A percentile compares a stretch with the other conserved stretches of the same genome.
These are phyloP conservation scores for Glaucopsyche alexis DNA, from an alignment of 2,888 invertebrate genomes.

Conservation along the genomic window DNA sequence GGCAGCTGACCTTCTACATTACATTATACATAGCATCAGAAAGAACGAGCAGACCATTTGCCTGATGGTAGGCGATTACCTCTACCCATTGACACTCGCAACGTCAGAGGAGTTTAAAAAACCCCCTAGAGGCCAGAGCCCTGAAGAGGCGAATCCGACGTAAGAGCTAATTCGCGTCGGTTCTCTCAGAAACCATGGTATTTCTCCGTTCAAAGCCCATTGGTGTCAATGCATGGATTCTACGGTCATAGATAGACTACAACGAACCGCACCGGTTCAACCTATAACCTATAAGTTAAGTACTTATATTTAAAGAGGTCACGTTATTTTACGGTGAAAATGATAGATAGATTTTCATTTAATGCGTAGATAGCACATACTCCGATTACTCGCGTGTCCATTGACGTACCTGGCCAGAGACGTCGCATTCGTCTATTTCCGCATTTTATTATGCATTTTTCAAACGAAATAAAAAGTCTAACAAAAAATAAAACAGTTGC, in stretches of 20 bases:
- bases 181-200: no score
- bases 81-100: no score
- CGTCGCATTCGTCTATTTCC: not conserved
- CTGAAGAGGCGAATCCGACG: no score
- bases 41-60: not conserved
- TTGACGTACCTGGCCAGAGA: not conserved
- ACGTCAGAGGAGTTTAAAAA: not conserved
- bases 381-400: not conserved
- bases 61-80: not conserved
- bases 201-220: no score
- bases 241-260: no score
- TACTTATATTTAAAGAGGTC: not conserved
- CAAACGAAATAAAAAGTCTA: no score
- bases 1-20: conserved; percentile 2
- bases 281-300: no score
- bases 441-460: not conserved
- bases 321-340: not conserved
- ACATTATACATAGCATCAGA: not conserved
- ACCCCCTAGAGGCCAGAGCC: no score
- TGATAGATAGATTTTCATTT: not conserved
- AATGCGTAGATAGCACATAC: conserved; percentile 7
- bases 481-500: no score
- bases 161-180: no score
- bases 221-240: no score
- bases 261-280: no score